Conservation (phyloP, 2,797 vertebrate genomes). For the Notamacropus eugenii region DNA sequence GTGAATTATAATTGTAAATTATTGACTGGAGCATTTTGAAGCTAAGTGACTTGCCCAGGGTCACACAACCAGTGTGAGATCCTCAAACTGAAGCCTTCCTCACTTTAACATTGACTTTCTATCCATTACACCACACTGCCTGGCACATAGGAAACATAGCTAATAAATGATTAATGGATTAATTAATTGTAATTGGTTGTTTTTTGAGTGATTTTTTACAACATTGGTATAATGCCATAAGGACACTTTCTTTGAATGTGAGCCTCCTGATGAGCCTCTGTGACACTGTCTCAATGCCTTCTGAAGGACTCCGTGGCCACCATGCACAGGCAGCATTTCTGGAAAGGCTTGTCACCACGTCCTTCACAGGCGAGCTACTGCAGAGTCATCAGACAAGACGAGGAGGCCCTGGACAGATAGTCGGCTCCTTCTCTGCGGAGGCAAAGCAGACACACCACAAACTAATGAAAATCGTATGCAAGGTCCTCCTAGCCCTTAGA, state of each 20-base stretch:
- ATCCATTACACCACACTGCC: background rate
- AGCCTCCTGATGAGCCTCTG: background rate
- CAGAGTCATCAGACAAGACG: slow-evolving; percentile 59
- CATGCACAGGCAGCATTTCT: background rate
- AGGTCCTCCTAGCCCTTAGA: slow-evolving; percentile 49
- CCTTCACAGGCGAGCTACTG: slow-evolving; percentile 35
- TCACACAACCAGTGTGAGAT: background rate
- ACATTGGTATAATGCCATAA: background rate
- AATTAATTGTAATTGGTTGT: background rate
- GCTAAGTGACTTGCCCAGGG: background rate
- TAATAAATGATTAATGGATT: background rate
- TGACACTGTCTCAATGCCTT: background rate
- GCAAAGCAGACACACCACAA: slow-evolving; percentile 67
- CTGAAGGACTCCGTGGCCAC: background rate
- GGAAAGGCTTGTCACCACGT: slow-evolving; percentile 8
- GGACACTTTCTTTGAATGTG: background rate
- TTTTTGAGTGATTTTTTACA: background rate
- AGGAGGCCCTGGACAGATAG: slow-evolving; percentile 52
- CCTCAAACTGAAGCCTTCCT: background rate
- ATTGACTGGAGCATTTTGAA: background rate
- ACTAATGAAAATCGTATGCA: slow-evolving; percentile 64
- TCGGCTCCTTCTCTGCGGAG: slow-evolving; percentile 62
- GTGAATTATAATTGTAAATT: background rate
- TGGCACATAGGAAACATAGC: background rate
- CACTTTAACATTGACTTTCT: background rate